phyloP scores from a whole-genome alignment of 2,888 invertebrate species.

The Cancer borealis region DNA sequence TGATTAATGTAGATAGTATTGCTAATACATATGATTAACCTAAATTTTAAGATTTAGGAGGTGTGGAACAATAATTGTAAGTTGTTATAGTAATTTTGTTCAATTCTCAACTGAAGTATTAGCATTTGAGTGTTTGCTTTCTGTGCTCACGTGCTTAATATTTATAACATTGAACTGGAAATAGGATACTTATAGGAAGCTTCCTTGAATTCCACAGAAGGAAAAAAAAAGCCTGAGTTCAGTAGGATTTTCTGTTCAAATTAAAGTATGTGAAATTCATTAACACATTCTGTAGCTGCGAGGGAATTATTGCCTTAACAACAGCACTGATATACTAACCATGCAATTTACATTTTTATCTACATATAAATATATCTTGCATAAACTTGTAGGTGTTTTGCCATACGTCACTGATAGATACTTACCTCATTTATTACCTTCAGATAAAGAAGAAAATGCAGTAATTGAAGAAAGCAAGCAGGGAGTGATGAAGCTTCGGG shows the following conservation, averaged over 20 bases:
- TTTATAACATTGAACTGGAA: background rate
- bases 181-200: background rate
- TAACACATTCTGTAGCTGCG: background rate
- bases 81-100: background rate
- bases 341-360: background rate
- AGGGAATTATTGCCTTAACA: background rate
- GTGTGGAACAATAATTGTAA: slow-evolving; percentile 15
- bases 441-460: slow-evolving; percentile 78
- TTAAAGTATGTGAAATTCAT: background rate
- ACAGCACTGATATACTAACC: background rate
- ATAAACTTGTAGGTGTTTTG: background rate
- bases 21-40: slow-evolving; percentile 12
- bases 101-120: background rate
- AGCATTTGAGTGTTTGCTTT: slow-evolving; percentile 26
- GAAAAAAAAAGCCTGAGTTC: background rate
- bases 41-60: slow-evolving; percentile 26
- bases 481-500: slow-evolving; percentile 86
- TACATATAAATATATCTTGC: background rate
- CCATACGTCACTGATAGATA: background rate
- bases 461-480: slow-evolving; percentile 78
- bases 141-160: background rate
- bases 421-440: background rate
- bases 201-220: background rate
- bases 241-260: slow-evolving; percentile 11
- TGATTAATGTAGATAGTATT: slow-evolving; percentile 29